Base-by-base conservation (phyloP, 2,797 vertebrate species). In the Phalloptychus januarius region DNA sequence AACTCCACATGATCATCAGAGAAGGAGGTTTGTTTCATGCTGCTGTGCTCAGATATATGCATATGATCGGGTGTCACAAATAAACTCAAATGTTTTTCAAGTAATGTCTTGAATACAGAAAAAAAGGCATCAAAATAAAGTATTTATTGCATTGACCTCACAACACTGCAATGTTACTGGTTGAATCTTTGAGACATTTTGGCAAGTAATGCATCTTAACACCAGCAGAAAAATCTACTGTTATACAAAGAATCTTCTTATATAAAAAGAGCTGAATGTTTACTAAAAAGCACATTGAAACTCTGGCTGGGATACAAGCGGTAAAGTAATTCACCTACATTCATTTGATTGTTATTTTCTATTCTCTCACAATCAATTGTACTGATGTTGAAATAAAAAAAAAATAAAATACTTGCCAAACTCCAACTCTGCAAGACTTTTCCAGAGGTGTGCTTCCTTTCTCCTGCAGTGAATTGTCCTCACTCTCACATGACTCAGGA, bases 1-100 rank as follows among this genome's bases (percentile, higher is more conserved):
- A 91, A 91, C 86, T 74, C 74, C 79, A 73, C 42, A 78, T 89
- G 84, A 84, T 82, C 83, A 83, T 85, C 90, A 85, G 85, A 87
- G 82, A 80, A 83, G 76, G 85, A 86, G 83, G 73, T 91, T 77
- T 79, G 83, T 83, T 3, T 40, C 83, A 78, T 50, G 77, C 84
- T 85, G 75, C 77, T 67, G 77, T 58, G 77, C 67, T 77, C 0
- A 3, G 73, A 50, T 76, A 50, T 76, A 69, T 75, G 18, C 28
- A 83, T 54, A 72, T 45, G 54, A 75, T 65, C 40, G 40, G 78
- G 79, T 79, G 56, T 80, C 58, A 79, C 75, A 90, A 86, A 84
- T 10, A 25, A 69, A 23, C 38, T 23, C 8, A 1, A 50, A 15
- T 54, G 18, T 48, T 65, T 76, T 71, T 18, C 10, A 7, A 36